Conservation (phyloP, 2,113 vertebrate genomes). For the Amazona vittata region DNA sequence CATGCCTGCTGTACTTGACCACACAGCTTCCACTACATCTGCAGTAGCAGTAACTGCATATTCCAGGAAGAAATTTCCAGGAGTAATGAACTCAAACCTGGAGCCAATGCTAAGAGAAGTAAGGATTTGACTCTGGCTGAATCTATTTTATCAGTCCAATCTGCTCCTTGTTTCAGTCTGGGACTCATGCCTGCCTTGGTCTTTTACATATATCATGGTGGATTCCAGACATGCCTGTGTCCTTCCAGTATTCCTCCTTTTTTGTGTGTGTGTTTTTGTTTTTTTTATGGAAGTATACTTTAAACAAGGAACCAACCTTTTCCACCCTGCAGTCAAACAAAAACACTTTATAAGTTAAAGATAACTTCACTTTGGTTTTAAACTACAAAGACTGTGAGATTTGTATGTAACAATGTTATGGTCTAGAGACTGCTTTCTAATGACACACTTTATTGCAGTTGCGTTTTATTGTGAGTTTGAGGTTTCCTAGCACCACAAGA, state of each 20-base stretch:
- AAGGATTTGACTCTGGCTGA: background rate
- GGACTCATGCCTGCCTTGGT: background rate
- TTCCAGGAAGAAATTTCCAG: background rate
- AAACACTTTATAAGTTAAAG: background rate
- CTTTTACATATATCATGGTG: background rate
- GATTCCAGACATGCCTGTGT: background rate
- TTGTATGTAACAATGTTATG: background rate
- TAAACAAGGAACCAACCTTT: background rate
- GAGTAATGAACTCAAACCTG: background rate
- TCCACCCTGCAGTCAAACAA: background rate
- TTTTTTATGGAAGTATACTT: background rate
- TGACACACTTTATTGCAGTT: background rate
- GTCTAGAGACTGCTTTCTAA: background rate
- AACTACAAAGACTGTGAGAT: background rate
- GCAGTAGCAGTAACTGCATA: background rate
- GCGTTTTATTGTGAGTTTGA: background rate
- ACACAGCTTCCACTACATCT: background rate
- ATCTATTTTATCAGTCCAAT: background rate
- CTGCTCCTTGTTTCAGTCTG: background rate
- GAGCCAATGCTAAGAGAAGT: background rate
- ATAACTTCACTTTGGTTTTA: background rate
- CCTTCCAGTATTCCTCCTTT: background rate
- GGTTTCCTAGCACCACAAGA: background rate
- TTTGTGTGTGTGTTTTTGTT: background rate
- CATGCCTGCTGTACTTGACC: background rate